phyloP scores from a whole-genome alignment of 2,797 vertebrate species.

The Sternotherus odoratus region DNA sequence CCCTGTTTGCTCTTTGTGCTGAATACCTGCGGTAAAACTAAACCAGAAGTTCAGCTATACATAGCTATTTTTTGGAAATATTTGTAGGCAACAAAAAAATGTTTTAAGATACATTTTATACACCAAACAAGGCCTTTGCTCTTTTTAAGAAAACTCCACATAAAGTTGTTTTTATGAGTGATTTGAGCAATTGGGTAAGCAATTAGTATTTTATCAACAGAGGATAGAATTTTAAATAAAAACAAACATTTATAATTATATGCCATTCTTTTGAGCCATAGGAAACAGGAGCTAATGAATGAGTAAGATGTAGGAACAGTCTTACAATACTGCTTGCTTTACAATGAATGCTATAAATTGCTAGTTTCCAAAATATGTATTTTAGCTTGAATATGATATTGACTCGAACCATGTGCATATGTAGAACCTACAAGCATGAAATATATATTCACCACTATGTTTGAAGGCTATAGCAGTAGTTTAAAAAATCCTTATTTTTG shows the following conservation, averaged over 20 bases:
- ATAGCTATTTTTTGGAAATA: not conserved
- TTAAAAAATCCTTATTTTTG: not conserved
- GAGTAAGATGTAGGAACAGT: not conserved
- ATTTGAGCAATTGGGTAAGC: not conserved
- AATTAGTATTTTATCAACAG: not conserved
- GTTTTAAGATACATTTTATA: fast-evolving
- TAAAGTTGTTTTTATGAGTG: not conserved
- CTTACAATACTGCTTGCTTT: not conserved
- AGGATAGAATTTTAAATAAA: not conserved
- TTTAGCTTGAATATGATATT: slow-evolving; percentile 39
- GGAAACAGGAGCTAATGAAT: not conserved
- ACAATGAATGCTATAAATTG: slow-evolving; percentile 19
- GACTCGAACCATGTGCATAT: not conserved
- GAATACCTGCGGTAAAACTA: not conserved
- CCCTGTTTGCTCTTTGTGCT: not conserved
- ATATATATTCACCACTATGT: not conserved
- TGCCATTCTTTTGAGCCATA: not conserved
- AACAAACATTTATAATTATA: not conserved
- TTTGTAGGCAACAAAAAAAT: not conserved
- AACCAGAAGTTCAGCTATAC: not conserved
- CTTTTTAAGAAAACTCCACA: not conserved
- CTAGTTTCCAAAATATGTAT: slow-evolving; percentile 35
- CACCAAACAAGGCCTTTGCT: not conserved
- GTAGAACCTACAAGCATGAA: slow-evolving; percentile 34
- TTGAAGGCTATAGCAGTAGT: not conserved